Base-by-base conservation (phyloP, 1,140 invertebrate genomes). In the Paralvinella palmiformis region DNA sequence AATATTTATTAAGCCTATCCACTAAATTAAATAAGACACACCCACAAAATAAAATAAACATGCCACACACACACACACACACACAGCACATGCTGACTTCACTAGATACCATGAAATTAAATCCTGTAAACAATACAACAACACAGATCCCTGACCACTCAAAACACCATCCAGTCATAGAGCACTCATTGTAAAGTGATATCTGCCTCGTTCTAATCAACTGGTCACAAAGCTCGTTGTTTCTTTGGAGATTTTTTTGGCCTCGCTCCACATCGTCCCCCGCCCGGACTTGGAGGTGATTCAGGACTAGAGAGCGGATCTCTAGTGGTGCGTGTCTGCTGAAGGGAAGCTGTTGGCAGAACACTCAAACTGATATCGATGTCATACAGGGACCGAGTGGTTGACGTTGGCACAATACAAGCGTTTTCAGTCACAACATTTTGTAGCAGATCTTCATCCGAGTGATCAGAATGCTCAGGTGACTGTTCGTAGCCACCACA, bases 191-290 rank as follows among this genome's bases (percentile, higher is more conserved):
- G n/a, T n/a, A n/a, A n/a, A n/a, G n/a, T n/a, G n/a, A n/a, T n/a
- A n/a, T n/a, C n/a, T n/a, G n/a, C n/a, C n/a, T n/a, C n/a, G n/a
- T n/a, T n/a, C n/a, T n/a, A n/a, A n/a, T n/a, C n/a, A n/a, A n/a
- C n/a, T n/a, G n/a, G n/a, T n/a, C n/a, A 52, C n/a, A 52, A 29
- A n/a, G 48, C 48, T n/a, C 48, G 5, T 29, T 52, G 48, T 52
- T 52, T 52, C 17, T 22, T 52, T 52, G 48, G 31, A 29, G 31
- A 3, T 29, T 52, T 52, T 29, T 52, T 52, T 20, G 48, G 48
- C 24, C 48, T 22, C 24, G 48, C 48, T n/a, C 48, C 48, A 22
- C 24, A 22, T 20, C 48, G 24, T 10, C 24, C 31, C 17, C 31
- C 48, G 10, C 31, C 48, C 10, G n/a, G n/a, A n/a, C 48, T 29